Evolutionary conservation across 2,113 vertebrate genomes (phyloP).

Genomic region (Megaceryle torquata): DNA sequence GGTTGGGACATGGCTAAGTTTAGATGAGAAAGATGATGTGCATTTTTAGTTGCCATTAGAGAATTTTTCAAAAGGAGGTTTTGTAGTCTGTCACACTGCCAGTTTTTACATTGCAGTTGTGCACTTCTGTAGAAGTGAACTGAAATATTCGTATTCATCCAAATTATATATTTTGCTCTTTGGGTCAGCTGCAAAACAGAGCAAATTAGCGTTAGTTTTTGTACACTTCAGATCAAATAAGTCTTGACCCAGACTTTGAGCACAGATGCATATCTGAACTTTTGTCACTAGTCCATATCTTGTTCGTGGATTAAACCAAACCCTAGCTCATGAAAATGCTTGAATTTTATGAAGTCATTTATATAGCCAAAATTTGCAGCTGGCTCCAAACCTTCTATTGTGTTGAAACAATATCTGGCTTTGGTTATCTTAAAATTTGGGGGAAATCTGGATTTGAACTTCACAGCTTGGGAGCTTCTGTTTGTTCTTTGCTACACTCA

Average conservation of each 20-base stretch:
- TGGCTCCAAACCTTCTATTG: slow-evolving; percentile 33
- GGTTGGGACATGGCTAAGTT: background rate
- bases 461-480: slow-evolving; percentile 29
- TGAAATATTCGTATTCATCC: background rate
- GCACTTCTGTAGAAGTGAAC: background rate
- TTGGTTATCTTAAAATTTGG: background rate
- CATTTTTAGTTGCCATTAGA: background rate
- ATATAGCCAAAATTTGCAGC: background rate
- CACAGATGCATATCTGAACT: background rate
- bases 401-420: slow-evolving; percentile 43
- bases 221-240: background rate
- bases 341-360: background rate
- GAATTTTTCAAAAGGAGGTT: background rate
- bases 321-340: background rate
- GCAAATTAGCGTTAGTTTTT: background rate
- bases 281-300: background rate
- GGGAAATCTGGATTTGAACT: slow-evolving; percentile 17
- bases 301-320: background rate
- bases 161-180: background rate
- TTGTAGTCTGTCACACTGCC: background rate
- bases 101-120: background rate
- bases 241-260: background rate
- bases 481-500: background rate
- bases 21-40: background rate
- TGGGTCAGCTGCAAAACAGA: background rate